Evolutionary conservation across 2,888 invertebrate species (phyloP).

Genomic region (Plemyria rubiginata): DNA sequence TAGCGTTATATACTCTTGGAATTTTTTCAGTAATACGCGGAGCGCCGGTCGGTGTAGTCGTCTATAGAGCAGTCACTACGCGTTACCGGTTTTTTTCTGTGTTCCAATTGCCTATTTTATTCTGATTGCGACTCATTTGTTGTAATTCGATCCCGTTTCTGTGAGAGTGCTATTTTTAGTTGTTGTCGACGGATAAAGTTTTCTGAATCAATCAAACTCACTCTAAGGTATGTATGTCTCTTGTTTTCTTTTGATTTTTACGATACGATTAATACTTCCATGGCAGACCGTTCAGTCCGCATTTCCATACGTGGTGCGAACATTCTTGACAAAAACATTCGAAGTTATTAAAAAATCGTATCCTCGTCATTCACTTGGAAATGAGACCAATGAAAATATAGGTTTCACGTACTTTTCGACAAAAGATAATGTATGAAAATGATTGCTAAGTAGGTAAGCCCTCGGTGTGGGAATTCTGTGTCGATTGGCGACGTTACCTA

Average conservation of each 20-base stretch:
- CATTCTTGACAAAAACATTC: background rate
- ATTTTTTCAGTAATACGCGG: slow-evolving; percentile 66
- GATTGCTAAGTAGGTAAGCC: too few species aligned
- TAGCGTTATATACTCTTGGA: too few species aligned
- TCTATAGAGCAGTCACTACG: slow-evolving; percentile 71
- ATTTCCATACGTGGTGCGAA: slow-evolving; percentile 49
- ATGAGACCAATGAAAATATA: background rate
- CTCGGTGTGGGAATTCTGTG: too few species aligned
- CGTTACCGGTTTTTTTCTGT: slow-evolving; percentile 69
- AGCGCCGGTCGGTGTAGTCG: slow-evolving; percentile 71
- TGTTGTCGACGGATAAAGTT: slow-evolving; percentile 60
- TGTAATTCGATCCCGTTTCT: slow-evolving; percentile 58
- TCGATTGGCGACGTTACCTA: too few species aligned
- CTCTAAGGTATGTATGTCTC: slow-evolving; percentile 63
- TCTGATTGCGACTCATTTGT: slow-evolving; percentile 49
- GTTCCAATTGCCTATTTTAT: slow-evolving; percentile 48
- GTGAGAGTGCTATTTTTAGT: slow-evolving; percentile 67
- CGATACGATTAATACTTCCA: slow-evolving; percentile 49
- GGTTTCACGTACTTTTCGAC: too few species aligned
- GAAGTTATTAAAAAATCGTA: background rate
- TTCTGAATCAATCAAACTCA: slow-evolving; percentile 63
- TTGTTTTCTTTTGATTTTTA: slow-evolving; percentile 56
- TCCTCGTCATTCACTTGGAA: background rate
- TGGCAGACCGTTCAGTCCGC: slow-evolving; percentile 42
- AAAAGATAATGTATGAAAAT: too few species aligned